Conservation (phyloP, 2,113 vertebrate species). For the Hippolais icterina region DNA sequence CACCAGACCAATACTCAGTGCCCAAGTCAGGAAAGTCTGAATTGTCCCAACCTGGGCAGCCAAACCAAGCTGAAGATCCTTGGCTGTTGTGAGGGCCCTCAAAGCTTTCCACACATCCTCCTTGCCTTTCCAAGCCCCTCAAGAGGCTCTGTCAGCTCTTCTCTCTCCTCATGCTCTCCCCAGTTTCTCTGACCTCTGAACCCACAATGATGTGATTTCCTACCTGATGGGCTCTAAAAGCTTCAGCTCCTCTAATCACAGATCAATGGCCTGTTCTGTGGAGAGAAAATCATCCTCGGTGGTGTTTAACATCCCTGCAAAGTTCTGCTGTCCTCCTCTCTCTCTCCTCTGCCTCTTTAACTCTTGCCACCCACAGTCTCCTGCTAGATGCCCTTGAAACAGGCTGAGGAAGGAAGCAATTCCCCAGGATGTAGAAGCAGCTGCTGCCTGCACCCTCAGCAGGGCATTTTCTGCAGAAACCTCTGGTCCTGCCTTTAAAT, state of each 20-base stretch:
- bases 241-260: slow-evolving; percentile 38
- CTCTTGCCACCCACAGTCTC: not conserved
- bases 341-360: not conserved
- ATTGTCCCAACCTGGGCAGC: not conserved
- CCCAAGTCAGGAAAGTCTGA: not conserved
- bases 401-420: not conserved
- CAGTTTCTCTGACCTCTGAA: not conserved
- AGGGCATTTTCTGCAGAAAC: not conserved
- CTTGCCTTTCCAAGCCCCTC: not conserved
- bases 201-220: not conserved
- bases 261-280: not conserved
- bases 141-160: not conserved
- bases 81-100: not conserved
- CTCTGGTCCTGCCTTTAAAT: not conserved
- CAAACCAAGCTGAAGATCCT: not conserved
- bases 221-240: slow-evolving; percentile 24
- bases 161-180: not conserved
- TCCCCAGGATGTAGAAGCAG: not conserved
- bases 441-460: not conserved
- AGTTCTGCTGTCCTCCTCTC: not conserved
- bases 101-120: not conserved
- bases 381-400: accelerated
- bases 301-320: not conserved
- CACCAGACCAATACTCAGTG: not conserved
- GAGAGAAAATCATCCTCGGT: not conserved